Evolutionary conservation across 64 coral and sea anemone species (phyloP).

Genomic region (Orbicella faveolata): DNA sequence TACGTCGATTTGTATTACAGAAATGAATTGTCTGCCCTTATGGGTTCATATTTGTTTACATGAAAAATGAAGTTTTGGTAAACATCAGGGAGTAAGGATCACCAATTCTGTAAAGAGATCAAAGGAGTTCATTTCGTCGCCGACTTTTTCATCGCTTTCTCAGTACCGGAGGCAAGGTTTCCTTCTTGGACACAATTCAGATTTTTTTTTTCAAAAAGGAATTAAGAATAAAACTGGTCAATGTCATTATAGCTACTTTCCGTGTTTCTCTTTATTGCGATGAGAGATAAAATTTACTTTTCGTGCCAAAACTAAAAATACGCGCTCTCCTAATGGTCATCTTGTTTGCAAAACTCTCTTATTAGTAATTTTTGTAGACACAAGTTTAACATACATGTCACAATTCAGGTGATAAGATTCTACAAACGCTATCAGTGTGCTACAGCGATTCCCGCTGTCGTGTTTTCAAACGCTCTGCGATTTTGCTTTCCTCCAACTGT

Average conservation of each 20-base stretch:
- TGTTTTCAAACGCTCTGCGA: not conserved
- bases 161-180: not conserved
- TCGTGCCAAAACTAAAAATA: not conserved
- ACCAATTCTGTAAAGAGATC: not conserved
- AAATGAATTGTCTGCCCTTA: not conserved
- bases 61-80: not conserved
- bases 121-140: not conserved
- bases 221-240: not conserved
- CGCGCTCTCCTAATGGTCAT: not conserved
- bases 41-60: not conserved
- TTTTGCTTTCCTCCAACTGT: not conserved
- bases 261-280: not conserved
- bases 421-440: not conserved
- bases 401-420: not conserved
- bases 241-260: not conserved
- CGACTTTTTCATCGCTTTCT: not conserved
- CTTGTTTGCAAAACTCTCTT: not conserved
- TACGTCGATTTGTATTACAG: not conserved
- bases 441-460: not conserved
- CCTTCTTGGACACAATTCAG: not conserved
- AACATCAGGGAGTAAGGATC: not conserved
- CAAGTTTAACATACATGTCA: constrained; percentile 9
- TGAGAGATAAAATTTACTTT: constrained; percentile 6
- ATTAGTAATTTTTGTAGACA: not conserved
- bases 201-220: not conserved